Evolutionary conservation across 2,113 vertebrate genomes (phyloP), one percentile per base, ranked within the genome.

Genomic region (Dascyllus trimaculatus): DNA sequence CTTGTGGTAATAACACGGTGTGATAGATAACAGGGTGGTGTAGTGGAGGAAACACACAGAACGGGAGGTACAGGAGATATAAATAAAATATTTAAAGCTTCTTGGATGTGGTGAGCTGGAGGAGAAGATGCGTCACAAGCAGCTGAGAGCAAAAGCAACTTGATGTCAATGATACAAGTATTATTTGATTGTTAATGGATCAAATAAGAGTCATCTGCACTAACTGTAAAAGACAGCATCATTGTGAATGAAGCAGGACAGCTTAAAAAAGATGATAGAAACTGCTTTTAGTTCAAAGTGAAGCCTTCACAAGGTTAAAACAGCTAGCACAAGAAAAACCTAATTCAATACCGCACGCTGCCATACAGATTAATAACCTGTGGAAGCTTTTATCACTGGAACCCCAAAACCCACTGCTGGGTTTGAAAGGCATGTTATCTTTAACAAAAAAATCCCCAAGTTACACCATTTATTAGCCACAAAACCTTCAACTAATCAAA

Each of bases 51-150:
- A 14, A 58, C 17, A 57, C 40, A 54, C 1, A 0, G 49, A 59
- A 8, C 21, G 22, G 43, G 26, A 53, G 74, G 66, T 17, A 68
- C 18, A 57, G 61, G 22, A 76, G 15, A 80, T 17, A 53, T 45
- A 29, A 67, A 60, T 66, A 51, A 29, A 76, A 11, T 67, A 59
- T 22, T 35, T 0, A 78, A 22, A 29, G 38, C 63, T 38, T 52
- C 61, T 32, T 24, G 61, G 49, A 57, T 60, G 40, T 52, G 38
- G 43, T 29, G 68, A 66, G 66, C 24, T 49, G 48, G 52, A 77
- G 54, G 43, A 77, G 51, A 43, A 80, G 81, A 43, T 72, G 84
- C 70, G 68, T 52, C 60, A 66, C 43, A 11, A 51, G 53, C 53
- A 21, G 60, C 45, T 66, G 51, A 63, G 32, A 17, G 58, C 19